Base-by-base conservation (phyloP, 2,888 invertebrate genomes). In the Eucera pruinosa region DNA sequence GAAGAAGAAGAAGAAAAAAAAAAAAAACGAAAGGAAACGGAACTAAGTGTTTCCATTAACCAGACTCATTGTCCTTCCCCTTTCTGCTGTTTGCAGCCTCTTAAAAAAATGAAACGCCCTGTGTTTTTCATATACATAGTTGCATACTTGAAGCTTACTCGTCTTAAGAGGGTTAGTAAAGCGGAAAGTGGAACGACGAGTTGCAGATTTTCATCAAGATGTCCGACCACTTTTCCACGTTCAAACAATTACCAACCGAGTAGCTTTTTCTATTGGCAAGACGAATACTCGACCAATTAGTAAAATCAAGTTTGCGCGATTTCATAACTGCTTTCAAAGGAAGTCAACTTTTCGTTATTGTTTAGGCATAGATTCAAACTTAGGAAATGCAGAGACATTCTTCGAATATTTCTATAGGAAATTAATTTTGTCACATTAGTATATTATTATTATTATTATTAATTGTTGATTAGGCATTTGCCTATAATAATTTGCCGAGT, bases 31-130 rank as follows among this genome's bases (percentile, higher is more conserved):
- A 47, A 68, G 50, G 50, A 54, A 67, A 57, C 33, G 54, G 47
- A 75, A 67, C 70, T 80, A 80, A 81, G 75, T 79, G 75, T 81
- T 79, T 81, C 75, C 80, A 79, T 81, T 79, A 81, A 81, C 68
- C 55, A 52, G 50, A 18, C 55, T 64, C 36, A 45, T 72, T 45
- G 64, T 65, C 39, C 66, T 62, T 27, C 27, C 41, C 43, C 6
- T 45, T 52, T 30, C 48, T 47, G 25, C 39, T 67, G 30, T 55
- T 65, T 43, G 41, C 55, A 54, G 52, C 50, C 54, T 69, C 71
- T 71, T 80, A 74, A 77, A 79, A 75, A 72, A 77, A 77, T 77
- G 72, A 79, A 79, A 68, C 65, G 68, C 41, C 64, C 55, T 47
- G 45, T 65, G 68, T 65, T 77, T 77, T 77, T 72, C 67, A 64